Evolutionary conservation across 2,113 vertebrate genomes (phyloP).

Genomic region (Amphilophus citrinellus): DNA sequence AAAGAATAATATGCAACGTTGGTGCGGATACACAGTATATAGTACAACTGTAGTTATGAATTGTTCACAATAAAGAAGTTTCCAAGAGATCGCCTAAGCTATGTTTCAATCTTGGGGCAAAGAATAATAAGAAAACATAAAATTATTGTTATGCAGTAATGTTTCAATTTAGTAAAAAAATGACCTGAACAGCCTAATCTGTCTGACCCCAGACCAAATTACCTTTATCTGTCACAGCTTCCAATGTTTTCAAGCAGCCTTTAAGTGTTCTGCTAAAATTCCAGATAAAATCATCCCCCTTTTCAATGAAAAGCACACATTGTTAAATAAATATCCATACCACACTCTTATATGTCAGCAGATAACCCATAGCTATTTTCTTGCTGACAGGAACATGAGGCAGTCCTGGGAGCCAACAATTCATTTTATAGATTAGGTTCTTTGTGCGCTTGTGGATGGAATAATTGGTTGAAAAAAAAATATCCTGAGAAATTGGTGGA

Average conservation of each 20-base stretch:
- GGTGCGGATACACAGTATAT: background rate
- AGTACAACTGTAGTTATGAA: background rate
- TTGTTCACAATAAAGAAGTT: background rate
- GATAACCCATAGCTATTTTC: slow-evolving; percentile 13
- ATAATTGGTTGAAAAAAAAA: background rate
- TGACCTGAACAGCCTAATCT: background rate
- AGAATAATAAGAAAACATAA: background rate
- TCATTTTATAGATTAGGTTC: slow-evolving; percentile 10
- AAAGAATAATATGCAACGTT: background rate
- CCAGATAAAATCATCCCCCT: background rate
- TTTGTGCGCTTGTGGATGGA: background rate
- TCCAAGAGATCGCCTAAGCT: background rate
- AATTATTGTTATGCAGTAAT: background rate
- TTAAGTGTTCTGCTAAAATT: background rate
- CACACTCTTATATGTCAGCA: background rate
- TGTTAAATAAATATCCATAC: slow-evolving; percentile 9
- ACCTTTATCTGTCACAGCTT: background rate
- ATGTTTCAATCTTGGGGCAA: no score
- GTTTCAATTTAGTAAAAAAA: slow-evolving; percentile 5
- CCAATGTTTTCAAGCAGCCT: background rate
- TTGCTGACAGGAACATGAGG: background rate
- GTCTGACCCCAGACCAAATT: background rate
- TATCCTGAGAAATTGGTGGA: background rate
- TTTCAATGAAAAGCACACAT: background rate
- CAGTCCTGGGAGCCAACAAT: background rate